Conservation (phyloP, 2,113 vertebrate genomes). For the Chaetodon auriga region DNA sequence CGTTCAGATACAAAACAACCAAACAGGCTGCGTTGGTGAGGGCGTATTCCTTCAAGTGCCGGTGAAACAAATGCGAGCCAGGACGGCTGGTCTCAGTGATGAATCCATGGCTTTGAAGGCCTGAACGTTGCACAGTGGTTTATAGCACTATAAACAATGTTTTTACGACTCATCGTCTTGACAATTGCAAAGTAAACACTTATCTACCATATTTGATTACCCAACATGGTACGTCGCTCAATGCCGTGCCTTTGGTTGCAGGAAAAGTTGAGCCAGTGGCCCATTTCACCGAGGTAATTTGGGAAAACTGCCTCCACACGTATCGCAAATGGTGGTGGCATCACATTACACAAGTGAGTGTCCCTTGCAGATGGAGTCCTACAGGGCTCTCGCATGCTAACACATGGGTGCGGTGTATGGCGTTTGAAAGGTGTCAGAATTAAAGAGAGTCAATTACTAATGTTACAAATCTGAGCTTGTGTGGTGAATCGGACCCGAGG, state of each 20-base stretch:
- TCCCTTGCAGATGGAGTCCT: neutral
- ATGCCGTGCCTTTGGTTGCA: neutral
- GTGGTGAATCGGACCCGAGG: neutral
- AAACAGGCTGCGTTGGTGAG: neutral
- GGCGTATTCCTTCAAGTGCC: slow-evolving; percentile 4
- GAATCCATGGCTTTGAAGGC: neutral
- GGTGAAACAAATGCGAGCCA: neutral
- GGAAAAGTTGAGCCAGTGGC: neutral
- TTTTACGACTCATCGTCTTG: slow-evolving; percentile 5
- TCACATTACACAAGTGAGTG: neutral
- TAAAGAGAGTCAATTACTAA: neutral
- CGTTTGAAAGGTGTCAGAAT: neutral
- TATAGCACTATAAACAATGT: neutral
- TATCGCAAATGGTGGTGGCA: neutral
- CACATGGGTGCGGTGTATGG: neutral
- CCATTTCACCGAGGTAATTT: neutral
- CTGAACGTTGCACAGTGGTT: neutral
- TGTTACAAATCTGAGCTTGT: neutral
- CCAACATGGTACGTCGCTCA: neutral
- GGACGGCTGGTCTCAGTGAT: neutral
- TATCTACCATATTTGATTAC: neutral
- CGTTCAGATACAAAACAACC: neutral
- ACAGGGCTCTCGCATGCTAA: neutral
- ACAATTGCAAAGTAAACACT: neutral
- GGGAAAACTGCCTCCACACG: neutral